A percentile compares a stretch with the other conserved stretches of the same genome.
These are phyloP conservation scores for Poeciliopsis turrubarensis DNA, from an alignment of 2,113 vertebrate species.

Conservation along the genomic window DNA sequence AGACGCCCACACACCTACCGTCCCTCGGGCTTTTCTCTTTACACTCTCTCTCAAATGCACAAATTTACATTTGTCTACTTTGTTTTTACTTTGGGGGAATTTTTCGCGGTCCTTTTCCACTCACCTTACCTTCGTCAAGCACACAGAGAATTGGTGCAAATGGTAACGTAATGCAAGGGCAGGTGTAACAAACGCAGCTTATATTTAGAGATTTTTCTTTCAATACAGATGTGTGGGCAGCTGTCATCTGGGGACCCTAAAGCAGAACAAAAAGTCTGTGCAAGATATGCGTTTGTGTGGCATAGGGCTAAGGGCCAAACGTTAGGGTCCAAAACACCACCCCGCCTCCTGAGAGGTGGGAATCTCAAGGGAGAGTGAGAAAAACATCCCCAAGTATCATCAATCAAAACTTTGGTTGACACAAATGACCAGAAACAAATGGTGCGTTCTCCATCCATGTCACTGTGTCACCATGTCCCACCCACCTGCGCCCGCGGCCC, in stretches of 20 bases:
- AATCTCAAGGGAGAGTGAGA: slow-evolving; percentile 77
- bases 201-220: slow-evolving; percentile 70
- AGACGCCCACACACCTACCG: slow-evolving; percentile 79
- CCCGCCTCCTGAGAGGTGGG: slow-evolving; percentile 66
- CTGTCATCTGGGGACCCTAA: slow-evolving; percentile 87
- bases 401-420: slow-evolving; percentile 91
- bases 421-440: slow-evolving; percentile 90
- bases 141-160: slow-evolving; percentile 18
- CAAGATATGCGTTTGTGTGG: slow-evolving; percentile 63
- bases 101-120: slow-evolving; percentile 23
- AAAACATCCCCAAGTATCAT: slow-evolving; percentile 89
- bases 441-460: slow-evolving; percentile 78
- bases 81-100: slow-evolving; percentile 56
- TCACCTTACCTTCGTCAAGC: slow-evolving; percentile 21
- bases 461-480: slow-evolving; percentile 78
- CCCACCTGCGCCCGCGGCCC: slow-evolving; percentile 84
- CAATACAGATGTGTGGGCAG: slow-evolving; percentile 95
- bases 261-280: slow-evolving; percentile 81
- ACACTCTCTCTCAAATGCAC: slow-evolving; percentile 54
- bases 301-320: slow-evolving; percentile 81
- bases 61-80: slow-evolving; percentile 66
- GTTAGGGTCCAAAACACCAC: slow-evolving; percentile 46
- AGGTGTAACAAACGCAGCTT: slow-evolving; percentile 53
- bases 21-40: slow-evolving; percentile 77
- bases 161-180: not conserved